These are phyloP conservation scores for Drosophila lacertosa DNA, from an alignment of 1,140 invertebrate species.

Conservation along the genomic window DNA sequence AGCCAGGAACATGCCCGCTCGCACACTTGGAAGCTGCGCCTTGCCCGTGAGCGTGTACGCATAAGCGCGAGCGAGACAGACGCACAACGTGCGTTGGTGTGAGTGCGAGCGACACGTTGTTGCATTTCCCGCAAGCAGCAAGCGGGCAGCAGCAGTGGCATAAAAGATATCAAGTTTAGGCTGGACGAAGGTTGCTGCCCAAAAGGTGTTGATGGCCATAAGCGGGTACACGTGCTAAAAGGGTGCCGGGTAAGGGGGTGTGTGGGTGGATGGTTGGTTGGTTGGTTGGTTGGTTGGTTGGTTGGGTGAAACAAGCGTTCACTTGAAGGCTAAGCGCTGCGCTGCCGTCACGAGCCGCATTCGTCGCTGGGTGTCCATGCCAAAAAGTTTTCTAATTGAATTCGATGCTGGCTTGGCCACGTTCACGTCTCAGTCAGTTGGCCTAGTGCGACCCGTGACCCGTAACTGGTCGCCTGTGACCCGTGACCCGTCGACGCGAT, in stretches of 20 bases:
- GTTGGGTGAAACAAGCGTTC: neutral
- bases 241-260: neutral
- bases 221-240: constrained; percentile 55
- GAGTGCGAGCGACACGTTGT: constrained; percentile 74
- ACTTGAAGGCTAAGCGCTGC: constrained; percentile 49
- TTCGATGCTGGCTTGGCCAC: constrained; percentile 39
- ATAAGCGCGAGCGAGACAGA: neutral
- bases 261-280: neutral
- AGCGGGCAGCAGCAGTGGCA: constrained; percentile 60
- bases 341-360: constrained; percentile 49
- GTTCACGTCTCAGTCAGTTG: constrained; percentile 44
- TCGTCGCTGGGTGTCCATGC: constrained; percentile 16
- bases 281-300: neutral
- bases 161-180: constrained; percentile 37
- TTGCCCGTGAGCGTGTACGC: constrained; percentile 1
- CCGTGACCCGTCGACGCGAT: constrained; percentile 53
- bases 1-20: constrained; percentile 27
- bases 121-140: constrained; percentile 63
- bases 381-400: constrained; percentile 74
- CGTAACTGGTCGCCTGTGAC: constrained; percentile 9
- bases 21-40: constrained; percentile 56
- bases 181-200: constrained; percentile 61
- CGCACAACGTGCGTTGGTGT: constrained; percentile 32
- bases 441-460: constrained; percentile 21
- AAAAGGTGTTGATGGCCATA: constrained; percentile 59